These are phyloP conservation scores for Erpornis zantholeuca DNA, from an alignment of 2,113 vertebrate genomes.

Conservation along the genomic window DNA sequence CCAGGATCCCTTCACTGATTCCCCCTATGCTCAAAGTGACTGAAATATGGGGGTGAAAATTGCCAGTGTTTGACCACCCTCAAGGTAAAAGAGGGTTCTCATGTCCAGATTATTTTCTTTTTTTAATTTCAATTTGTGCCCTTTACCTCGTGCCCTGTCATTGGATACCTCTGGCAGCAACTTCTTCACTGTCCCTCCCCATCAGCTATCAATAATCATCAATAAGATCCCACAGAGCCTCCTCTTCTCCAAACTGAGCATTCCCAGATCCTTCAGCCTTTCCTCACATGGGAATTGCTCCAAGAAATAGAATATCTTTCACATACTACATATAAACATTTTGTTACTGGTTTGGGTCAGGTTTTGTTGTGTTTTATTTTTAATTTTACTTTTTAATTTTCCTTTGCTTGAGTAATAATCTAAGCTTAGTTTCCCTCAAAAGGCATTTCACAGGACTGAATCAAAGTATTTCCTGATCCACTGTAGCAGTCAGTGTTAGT, in stretches of 20 bases:
- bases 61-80: background rate
- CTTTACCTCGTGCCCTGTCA: background rate
- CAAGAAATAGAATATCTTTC: background rate
- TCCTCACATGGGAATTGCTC: background rate
- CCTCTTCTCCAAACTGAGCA: background rate
- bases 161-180: background rate
- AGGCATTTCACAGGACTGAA: background rate
- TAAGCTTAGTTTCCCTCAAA: background rate
- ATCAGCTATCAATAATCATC: background rate
- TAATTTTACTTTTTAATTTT: background rate
- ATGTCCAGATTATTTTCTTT: background rate
- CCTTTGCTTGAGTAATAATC: background rate
- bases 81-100: background rate
- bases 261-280: background rate
- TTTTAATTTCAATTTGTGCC: background rate
- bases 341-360: background rate
- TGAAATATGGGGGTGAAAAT: background rate
- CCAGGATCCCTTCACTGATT: background rate
- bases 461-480: background rate
- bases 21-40: background rate
- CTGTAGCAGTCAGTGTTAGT: background rate
- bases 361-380: background rate
- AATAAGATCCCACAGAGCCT: background rate
- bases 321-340: background rate
- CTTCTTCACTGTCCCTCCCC: background rate